Base-by-base conservation (phyloP, 2,113 vertebrate genomes). In the Chaetodon trifascialis region DNA sequence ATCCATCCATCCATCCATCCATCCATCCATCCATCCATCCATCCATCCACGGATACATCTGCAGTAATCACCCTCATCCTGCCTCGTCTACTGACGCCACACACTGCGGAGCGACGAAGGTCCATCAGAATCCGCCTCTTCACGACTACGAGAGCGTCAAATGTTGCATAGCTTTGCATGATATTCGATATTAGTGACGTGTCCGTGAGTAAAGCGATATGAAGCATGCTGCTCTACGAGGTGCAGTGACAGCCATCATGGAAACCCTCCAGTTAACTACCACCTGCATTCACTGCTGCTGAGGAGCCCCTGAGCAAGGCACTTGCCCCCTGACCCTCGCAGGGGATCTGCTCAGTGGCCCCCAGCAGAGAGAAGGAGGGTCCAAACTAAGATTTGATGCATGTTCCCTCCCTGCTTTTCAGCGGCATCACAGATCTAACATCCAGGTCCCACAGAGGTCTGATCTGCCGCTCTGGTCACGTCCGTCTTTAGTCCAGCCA, bases 161-260 rank as follows among this genome's bases (percentile, higher is more conserved):
- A 23, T 60, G 82, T 90, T 91, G 86, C 89, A 92, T 88, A 92
- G 88, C 77, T 69, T 68, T 66, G 76, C 23, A 16, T 55, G 46
- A 73, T 56, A 56, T 51, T 72, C 2, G 1, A 25, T 56, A 11
- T n/a, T n/a, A 49, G 58, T 44, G 55, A 25, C 23, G 46, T 19
- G 46, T 59, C 30, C n/a, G 62, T 76, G 1, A 49, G 52, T 58
- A 14, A 47, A 52, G 12, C 34, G 67, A 86, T 7, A 25, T 66
- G 65, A 80, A 69, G 62, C 65, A 51, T 21, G 11, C 30, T 56
- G 66, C 40, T 72, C 56, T 21, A 44, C 34, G 46, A 4, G 15
- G 52, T 9, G 11, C 55, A 23, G 40, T 14, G 3, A 68, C 1
- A 76, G 60, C 73, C 73, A 82, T 76, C 73, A 69, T 21, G 0